These are phyloP conservation scores for Caloenas nicobarica DNA, from an alignment of 2,113 vertebrate species.

Conservation along the genomic window DNA sequence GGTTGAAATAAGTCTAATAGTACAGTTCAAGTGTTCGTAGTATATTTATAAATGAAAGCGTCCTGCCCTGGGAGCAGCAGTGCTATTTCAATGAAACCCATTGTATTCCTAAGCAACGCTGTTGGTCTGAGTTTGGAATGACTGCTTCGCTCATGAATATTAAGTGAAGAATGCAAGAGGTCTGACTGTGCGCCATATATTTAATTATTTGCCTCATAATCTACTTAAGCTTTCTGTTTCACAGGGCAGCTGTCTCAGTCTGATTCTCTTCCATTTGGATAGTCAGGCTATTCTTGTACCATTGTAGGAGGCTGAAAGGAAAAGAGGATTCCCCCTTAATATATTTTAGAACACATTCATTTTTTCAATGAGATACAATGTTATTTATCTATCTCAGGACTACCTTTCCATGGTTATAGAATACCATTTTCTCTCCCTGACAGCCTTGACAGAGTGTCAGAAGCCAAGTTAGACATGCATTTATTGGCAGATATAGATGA, in stretches of 20 bases:
- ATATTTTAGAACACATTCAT: not conserved
- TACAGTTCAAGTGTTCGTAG: not conserved
- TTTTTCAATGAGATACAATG: not conserved
- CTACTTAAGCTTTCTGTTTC: not conserved
- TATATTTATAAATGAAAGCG: not conserved
- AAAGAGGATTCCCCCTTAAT: not conserved
- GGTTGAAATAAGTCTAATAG: not conserved
- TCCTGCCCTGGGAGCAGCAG: not conserved
- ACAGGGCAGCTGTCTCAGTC: not conserved
- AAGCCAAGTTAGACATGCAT: not conserved
- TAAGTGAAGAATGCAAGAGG: not conserved
- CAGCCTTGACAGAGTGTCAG: not conserved
- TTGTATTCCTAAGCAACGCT: not conserved
- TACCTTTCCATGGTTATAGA: not conserved
- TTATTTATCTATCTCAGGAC: not conserved
- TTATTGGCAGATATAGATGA: not conserved
- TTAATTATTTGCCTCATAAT: not conserved
- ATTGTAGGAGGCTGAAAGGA: not conserved
- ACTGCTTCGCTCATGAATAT: not conserved
- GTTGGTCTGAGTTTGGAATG: not conserved
- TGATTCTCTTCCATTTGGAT: not conserved
- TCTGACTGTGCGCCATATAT: not conserved
- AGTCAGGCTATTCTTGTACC: not conserved
- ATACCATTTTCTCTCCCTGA: not conserved
- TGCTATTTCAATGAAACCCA: not conserved